Percentiles rank a stretch among this genome's conserved stretches.
phyloP scores from a whole-genome alignment of 2,888 invertebrate species.

The Thymelicus acteon region DNA sequence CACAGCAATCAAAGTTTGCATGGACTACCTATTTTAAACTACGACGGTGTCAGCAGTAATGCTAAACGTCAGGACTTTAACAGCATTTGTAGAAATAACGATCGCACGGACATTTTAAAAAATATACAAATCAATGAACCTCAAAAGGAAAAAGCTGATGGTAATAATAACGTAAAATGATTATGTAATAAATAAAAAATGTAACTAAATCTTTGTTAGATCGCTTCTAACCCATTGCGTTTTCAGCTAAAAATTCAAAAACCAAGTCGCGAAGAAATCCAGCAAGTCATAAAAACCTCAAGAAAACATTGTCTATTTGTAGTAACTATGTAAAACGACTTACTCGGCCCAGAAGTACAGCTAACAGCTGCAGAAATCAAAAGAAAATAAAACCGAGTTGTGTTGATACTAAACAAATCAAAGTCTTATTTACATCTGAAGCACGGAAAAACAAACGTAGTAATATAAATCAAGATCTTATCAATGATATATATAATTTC shows the following conservation, averaged over 20 bases:
- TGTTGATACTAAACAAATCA: constrained; percentile 31
- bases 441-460: constrained; percentile 33
- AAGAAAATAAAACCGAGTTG: constrained; percentile 9
- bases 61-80: neutral
- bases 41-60: neutral
- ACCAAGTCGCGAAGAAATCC: neutral
- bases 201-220: neutral
- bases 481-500: constrained; percentile 4
- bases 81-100: neutral
- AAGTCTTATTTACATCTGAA: constrained; percentile 44
- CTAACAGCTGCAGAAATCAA: neutral
- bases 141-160: neutral
- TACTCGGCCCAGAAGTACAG: neutral
- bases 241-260: constrained; percentile 15
- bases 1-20: constrained; percentile 21
- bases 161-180: neutral
- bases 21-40: constrained; percentile 23
- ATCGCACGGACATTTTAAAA: neutral
- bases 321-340: constrained; percentile 4
- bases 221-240: neutral
- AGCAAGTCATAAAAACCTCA: constrained; percentile 13
- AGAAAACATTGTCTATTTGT: constrained; percentile 9
- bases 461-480: constrained; percentile 19
- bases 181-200: constrained; percentile 1
- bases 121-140: neutral